Percentiles rank a stretch among this genome's conserved stretches.
phyloP scores from a whole-genome alignment of 2,113 vertebrate genomes.

The Brachypodius melanocephalos region DNA sequence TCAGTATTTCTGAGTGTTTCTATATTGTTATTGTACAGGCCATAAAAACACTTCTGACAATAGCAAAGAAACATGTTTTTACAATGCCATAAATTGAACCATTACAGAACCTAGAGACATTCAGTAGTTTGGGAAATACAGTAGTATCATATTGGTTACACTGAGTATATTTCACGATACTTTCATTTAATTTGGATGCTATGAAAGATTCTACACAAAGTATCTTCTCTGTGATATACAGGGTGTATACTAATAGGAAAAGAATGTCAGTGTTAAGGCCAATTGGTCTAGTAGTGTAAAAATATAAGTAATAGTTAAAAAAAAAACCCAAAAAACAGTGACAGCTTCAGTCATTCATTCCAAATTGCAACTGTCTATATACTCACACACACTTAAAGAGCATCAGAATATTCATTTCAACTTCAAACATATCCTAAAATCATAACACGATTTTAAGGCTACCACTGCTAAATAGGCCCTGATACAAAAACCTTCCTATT shows the following conservation, averaged over 20 bases:
- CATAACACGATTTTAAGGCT: neutral
- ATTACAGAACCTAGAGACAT: neutral
- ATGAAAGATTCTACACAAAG: neutral
- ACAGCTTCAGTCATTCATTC: neutral
- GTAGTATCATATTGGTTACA: neutral
- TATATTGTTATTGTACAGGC: neutral
- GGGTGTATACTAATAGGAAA: neutral
- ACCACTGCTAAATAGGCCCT: neutral
- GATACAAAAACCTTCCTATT: neutral
- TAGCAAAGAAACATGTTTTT: neutral
- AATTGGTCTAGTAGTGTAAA: neutral
- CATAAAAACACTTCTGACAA: neutral
- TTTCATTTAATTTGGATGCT: neutral
- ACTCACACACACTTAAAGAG: neutral
- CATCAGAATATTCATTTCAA: neutral
- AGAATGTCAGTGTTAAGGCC: neutral
- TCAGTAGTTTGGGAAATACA: neutral
- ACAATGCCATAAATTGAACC: neutral
- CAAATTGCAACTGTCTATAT: neutral
- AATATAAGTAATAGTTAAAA: neutral
- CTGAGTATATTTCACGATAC: neutral
- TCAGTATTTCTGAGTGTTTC: neutral
- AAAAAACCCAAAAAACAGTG: neutral
- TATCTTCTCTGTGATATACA: neutral
- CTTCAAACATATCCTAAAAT: neutral